These are phyloP conservation scores for Rhinoraja longicauda DNA, from an alignment of 2,797 vertebrate genomes.

Conservation along the genomic window DNA sequence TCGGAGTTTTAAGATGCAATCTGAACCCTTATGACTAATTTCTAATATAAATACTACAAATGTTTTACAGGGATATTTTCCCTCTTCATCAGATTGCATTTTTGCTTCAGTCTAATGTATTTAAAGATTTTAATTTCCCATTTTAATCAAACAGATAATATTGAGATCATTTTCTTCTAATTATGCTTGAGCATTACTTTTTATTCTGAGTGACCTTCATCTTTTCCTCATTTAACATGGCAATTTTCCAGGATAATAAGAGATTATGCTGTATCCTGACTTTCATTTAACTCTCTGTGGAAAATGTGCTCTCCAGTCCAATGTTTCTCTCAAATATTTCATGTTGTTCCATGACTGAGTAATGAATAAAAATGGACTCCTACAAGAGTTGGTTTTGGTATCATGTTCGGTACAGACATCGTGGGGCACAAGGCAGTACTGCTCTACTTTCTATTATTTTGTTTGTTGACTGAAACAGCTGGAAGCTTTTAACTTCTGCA, in stretches of 20 bases:
- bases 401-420: too few species aligned
- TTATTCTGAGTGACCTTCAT: not conserved
- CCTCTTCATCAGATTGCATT: not conserved
- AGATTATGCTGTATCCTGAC: not conserved
- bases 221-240: conserved; percentile 3
- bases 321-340: not conserved
- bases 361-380: not conserved
- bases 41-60: not conserved
- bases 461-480: not conserved
- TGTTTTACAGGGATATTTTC: not conserved
- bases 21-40: not conserved
- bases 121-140: not conserved
- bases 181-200: not conserved
- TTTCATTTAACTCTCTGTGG: not conserved
- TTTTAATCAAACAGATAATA: not conserved
- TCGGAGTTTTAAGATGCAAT: not conserved
- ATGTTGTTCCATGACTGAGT: not conserved
- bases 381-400: too few species aligned
- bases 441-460: too few species aligned
- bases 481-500: not conserved
- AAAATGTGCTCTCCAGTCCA: not conserved
- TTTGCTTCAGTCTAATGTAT: not conserved
- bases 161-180: not conserved
- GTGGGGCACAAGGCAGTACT: too few species aligned
- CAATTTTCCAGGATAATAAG: not conserved